Percentiles rank a stretch among this genome's conserved stretches.
Conservation (phyloP, 1,140 invertebrate species). For the Macrobrachium nipponense region DNA sequence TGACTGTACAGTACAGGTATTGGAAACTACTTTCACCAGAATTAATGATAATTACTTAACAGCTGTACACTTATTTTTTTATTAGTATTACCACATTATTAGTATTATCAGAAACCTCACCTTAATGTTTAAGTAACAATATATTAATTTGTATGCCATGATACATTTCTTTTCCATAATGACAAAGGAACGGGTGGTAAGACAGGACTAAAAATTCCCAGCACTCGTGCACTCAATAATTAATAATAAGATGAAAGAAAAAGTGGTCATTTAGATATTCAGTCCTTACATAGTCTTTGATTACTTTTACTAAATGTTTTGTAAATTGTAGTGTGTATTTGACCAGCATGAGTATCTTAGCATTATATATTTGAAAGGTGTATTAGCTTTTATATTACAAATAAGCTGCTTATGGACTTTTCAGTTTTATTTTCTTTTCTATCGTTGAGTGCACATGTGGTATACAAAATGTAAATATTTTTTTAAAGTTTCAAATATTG, state of each 20-base stretch:
- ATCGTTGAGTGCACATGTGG: no score
- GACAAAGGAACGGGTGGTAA: conserved; percentile 56
- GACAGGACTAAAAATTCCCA: conserved; percentile 41
- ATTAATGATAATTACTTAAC: conserved; percentile 22
- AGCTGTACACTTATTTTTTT: not conserved
- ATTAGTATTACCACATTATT: conserved; percentile 8
- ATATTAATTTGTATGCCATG: conserved; percentile 53
- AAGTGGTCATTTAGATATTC: conserved; percentile 35
- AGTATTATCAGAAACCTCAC: not conserved
- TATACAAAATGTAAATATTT: no score
- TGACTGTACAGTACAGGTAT: no score
- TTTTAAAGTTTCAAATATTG: no score
- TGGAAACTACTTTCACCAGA: not conserved
- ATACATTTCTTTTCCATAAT: conserved; percentile 48
- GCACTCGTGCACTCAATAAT: conserved; percentile 52
- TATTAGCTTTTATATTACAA: no score
- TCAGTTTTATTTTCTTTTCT: not conserved
- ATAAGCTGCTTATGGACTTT: not conserved
- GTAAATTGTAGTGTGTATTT: conserved; percentile 42
- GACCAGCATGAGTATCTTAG: not conserved
- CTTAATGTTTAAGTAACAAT: conserved; percentile 3
- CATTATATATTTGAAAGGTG: no score
- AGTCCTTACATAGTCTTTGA: no score
- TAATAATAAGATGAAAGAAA: conserved; percentile 26
- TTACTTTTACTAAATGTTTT: not conserved